These are phyloP conservation scores for Poecilobothrus nobilitatus DNA, from an alignment of 2,888 invertebrate species.

Conservation along the genomic window DNA sequence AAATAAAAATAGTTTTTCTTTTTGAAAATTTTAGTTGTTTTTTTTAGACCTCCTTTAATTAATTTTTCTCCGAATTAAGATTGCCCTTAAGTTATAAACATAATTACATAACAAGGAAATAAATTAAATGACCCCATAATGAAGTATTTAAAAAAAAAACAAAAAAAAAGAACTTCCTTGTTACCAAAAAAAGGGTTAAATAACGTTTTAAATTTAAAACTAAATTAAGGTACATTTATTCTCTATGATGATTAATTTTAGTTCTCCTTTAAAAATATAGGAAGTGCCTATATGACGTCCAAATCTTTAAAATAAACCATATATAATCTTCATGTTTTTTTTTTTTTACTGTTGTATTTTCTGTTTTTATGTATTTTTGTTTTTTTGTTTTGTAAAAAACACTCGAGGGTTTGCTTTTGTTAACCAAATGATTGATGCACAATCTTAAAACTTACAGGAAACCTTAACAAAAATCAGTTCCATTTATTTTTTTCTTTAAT, in stretches of 20 bases:
- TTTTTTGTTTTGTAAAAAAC: neutral
- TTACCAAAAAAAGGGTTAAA: neutral
- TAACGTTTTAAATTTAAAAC: neutral
- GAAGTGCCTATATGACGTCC: neutral
- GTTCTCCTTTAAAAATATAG: neutral
- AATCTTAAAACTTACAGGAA: neutral
- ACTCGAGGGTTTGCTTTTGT: neutral
- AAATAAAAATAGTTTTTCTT: no score
- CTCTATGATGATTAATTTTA: constrained; percentile 2
- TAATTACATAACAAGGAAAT: constrained; percentile 4
- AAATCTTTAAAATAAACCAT: neutral
- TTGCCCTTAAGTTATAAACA: neutral
- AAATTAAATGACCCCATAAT: neutral
- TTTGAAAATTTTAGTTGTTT: no score
- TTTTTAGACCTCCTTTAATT: neutral
- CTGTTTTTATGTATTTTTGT: no score
- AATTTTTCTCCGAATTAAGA: neutral
- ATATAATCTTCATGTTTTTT: neutral
- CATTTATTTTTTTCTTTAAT: neutral
- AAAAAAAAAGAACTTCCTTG: neutral
- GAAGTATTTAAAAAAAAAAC: neutral
- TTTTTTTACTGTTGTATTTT: neutral
- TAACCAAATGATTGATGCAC: neutral
- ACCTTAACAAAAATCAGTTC: neutral
- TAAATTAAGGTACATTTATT: constrained; percentile 1